Evolutionary conservation across 30 jellyfish, hydroid and myxozoan species (phyloP).

Genomic region (Aurelia sp.): DNA sequence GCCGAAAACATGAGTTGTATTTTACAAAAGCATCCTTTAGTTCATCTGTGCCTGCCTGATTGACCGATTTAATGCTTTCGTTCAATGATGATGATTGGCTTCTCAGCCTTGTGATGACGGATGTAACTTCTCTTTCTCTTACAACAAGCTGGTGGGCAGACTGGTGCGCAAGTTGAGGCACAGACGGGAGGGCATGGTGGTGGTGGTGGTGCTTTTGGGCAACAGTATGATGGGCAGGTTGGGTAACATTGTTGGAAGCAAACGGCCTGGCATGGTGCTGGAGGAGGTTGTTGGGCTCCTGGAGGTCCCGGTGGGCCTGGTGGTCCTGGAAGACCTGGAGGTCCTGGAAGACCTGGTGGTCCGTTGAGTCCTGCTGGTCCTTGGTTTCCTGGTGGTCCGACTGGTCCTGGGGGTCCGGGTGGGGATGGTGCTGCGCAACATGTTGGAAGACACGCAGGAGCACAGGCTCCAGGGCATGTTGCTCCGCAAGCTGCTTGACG

Average conservation of each 20-base stretch:
- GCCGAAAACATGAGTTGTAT: constrained; percentile 3
- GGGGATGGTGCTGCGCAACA: constrained; percentile 92
- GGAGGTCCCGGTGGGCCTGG: constrained; percentile 99
- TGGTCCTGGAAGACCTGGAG: constrained; percentile 98
- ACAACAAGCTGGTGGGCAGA: constrained; percentile 95
- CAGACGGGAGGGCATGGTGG: constrained; percentile 99
- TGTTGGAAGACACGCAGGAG: constrained; percentile 92
- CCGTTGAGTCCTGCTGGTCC: constrained; percentile 97
- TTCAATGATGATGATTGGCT: constrained; percentile 97
- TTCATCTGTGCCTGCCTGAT: constrained; percentile 4
- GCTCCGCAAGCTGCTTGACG: constrained; percentile 84
- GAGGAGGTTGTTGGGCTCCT: constrained; percentile 99
- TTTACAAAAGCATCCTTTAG: constrained; percentile 47
- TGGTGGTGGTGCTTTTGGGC: constrained; percentile 98
- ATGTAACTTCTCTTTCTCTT: constrained; percentile 72
- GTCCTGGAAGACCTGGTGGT: constrained; percentile 89
- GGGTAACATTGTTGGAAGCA: constrained; percentile 98
- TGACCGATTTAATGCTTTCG: constrained; percentile 78
- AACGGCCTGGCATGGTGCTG: constrained; percentile 97
- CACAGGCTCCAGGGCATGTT: constrained; percentile 85
- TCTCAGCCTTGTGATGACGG: constrained; percentile 77
- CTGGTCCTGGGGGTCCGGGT: constrained; percentile 98
- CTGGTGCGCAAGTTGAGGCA: constrained; percentile 92
- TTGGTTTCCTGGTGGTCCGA: constrained; percentile 98
- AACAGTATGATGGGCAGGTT: constrained; percentile 98